phyloP scores from a whole-genome alignment of 2,113 vertebrate genomes.

The Galbula dea region DNA sequence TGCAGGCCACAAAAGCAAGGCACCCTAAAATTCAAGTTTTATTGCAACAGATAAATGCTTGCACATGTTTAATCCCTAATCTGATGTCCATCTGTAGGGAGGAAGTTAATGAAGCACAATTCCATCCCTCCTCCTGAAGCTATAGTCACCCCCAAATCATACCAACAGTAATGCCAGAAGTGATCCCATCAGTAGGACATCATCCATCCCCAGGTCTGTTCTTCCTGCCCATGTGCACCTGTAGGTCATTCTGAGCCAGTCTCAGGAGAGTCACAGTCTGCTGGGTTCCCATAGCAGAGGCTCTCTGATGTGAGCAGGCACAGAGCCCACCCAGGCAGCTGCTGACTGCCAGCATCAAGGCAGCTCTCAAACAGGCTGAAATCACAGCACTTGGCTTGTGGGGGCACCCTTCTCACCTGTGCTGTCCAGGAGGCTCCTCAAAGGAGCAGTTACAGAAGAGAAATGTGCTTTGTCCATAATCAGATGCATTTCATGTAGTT shows the following conservation, averaged over 20 bases:
- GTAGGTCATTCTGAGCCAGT: neutral
- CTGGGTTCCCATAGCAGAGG: neutral
- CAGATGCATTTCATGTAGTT: neutral
- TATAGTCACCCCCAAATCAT: neutral
- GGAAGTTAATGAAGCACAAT: neutral
- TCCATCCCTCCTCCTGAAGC: neutral
- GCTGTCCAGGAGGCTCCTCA: neutral
- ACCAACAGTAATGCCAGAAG: neutral
- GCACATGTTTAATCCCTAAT: neutral
- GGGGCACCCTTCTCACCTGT: neutral
- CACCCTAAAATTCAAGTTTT: conserved; percentile 16
- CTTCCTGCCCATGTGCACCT: neutral
- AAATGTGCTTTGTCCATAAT: neutral
- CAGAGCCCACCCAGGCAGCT: neutral
- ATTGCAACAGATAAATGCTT: conserved; percentile 35
- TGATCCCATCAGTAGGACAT: no score
- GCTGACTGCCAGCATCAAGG: neutral
- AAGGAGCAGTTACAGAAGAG: neutral
- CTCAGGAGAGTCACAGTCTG: neutral
- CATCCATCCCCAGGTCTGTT: neutral
- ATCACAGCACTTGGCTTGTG: neutral
- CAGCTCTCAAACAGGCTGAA: neutral
- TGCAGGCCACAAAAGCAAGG: neutral
- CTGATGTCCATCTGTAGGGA: neutral
- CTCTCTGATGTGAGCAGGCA: neutral